A percentile compares a stretch with the other conserved stretches of the same genome.
Conservation (phyloP, 2,888 invertebrate genomes). For the Apotomis capreana region DNA sequence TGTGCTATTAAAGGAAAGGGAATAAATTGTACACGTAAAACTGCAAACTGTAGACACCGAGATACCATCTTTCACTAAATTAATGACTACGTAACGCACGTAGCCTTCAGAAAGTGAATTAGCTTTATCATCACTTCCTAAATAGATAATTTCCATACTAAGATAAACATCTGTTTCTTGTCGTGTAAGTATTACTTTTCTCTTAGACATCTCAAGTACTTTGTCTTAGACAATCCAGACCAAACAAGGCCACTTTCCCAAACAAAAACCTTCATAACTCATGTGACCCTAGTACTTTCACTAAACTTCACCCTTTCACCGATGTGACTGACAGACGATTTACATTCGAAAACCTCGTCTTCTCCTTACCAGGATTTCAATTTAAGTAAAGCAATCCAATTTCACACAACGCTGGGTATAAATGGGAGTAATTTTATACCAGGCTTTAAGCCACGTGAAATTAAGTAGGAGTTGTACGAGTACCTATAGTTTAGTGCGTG, state of each 20-base stretch:
- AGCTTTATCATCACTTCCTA: too few relatives aligned
- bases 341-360: constrained; percentile 30
- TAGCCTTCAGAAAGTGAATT: too few relatives aligned
- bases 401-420: constrained; percentile 65
- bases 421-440: constrained; percentile 60
- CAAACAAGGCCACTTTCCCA: neutral
- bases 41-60: too few relatives aligned
- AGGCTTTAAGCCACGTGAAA: constrained; percentile 45
- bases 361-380: constrained; percentile 58
- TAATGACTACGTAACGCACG: too few relatives aligned
- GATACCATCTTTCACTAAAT: too few relatives aligned
- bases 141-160: too few relatives aligned
- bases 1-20: too few relatives aligned
- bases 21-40: too few relatives aligned
- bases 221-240: too few relatives aligned
- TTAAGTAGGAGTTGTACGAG: constrained; percentile 42
- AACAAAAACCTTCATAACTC: constrained; percentile 5
- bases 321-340: constrained; percentile 32
- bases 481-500: constrained; percentile 27
- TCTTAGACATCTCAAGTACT: too few relatives aligned
- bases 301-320: constrained; percentile 23
- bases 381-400: constrained; percentile 68
- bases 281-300: constrained; percentile 2
- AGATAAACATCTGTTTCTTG: too few relatives aligned
- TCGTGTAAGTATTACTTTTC: too few relatives aligned